These are phyloP conservation scores for Plusia festucae DNA, from an alignment of 2,888 invertebrate species.

Conservation along the genomic window DNA sequence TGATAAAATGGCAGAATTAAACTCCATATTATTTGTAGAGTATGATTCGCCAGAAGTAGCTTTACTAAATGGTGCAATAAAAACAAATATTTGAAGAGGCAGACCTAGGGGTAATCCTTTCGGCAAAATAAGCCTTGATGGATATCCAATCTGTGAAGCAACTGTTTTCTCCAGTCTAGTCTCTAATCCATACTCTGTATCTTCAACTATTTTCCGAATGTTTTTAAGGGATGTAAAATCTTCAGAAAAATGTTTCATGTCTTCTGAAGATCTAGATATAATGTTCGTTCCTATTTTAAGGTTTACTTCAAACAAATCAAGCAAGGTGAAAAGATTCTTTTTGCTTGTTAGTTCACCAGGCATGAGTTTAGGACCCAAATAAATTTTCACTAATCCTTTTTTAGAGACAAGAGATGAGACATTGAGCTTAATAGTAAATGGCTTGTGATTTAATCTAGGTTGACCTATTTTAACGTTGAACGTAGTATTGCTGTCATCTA, in stretches of 20 bases:
- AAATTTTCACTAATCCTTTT: conserved; percentile 91
- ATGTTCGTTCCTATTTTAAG: conserved; percentile 91
- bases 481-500: conserved; percentile 67
- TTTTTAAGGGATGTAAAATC: conserved; percentile 90
- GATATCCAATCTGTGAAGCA: conserved; percentile 90
- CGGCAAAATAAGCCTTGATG: conserved; percentile 92
- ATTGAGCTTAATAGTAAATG: conserved; percentile 91
- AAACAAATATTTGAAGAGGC: conserved; percentile 90
- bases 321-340: conserved; percentile 89
- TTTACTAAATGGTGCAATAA: conserved; percentile 88
- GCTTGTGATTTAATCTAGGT: conserved; percentile 92
- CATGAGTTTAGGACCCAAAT: conserved; percentile 92
- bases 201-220: conserved; percentile 90
- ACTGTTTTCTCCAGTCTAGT: conserved; percentile 84
- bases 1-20: conserved; percentile 79
- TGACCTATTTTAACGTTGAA: conserved; percentile 87
- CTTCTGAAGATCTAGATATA: conserved; percentile 90
- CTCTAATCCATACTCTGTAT: conserved; percentile 88
- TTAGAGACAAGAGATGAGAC: conserved; percentile 89
- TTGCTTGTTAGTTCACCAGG: conserved; percentile 85
- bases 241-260: conserved; percentile 89
- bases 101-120: conserved; percentile 91
- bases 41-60: conserved; percentile 63
- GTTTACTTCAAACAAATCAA: conserved; percentile 90
- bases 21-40: conserved; percentile 78